These are phyloP conservation scores for Scomber scombrus DNA, from an alignment of 2,113 vertebrate species.

Conservation along the genomic window DNA sequence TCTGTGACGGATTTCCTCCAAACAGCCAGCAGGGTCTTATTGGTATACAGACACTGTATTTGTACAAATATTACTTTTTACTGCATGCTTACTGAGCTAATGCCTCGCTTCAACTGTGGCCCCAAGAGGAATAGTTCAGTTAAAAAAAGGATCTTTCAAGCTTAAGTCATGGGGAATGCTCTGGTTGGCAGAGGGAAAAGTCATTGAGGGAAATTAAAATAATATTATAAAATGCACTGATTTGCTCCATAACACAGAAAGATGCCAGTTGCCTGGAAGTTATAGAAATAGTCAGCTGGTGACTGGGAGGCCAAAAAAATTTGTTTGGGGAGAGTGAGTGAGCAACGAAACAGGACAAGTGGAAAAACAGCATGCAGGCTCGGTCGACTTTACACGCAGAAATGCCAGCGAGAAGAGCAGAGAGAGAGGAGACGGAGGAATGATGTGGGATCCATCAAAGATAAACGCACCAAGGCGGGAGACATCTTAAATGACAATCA, in stretches of 20 bases:
- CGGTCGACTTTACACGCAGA: background rate
- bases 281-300: constrained; percentile 2
- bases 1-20: constrained; percentile 28
- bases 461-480: constrained; percentile 14
- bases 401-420: background rate
- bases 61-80: constrained; percentile 54
- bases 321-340: constrained; percentile 18
- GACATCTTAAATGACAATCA: background rate
- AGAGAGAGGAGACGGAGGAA: background rate
- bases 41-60: constrained; percentile 49
- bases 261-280: background rate
- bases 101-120: constrained; percentile 34
- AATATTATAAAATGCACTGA: constrained; percentile 45
- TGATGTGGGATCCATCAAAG: background rate
- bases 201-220: constrained; percentile 39
- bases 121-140: constrained; percentile 50
- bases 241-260: constrained; percentile 11
- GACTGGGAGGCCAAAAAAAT: constrained; percentile 35
- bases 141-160: constrained; percentile 48
- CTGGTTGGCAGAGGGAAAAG: constrained; percentile 4
- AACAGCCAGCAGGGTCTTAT: constrained; percentile 43
- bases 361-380: background rate
- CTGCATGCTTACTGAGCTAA: constrained; percentile 50
- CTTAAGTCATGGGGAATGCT: constrained; percentile 36
- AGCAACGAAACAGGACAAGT: constrained; percentile 18